Percentiles rank a stretch among this genome's conserved stretches.
phyloP scores from a whole-genome alignment of 2,797 vertebrate species.

The Ctenochaetus hawaiiensis region DNA sequence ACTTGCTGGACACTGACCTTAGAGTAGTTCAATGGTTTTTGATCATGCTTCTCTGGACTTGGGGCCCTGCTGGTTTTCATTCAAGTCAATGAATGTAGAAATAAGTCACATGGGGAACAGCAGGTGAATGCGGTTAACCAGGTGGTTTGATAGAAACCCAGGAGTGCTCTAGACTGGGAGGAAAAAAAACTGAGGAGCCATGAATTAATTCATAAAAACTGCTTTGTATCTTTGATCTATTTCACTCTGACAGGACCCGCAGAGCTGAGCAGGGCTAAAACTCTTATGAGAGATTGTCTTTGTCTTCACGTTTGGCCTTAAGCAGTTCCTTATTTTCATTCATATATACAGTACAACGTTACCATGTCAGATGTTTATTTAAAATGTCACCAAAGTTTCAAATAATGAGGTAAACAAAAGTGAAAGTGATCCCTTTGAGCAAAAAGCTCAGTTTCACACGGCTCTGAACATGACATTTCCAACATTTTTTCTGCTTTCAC shows the following conservation, averaged over 20 bases:
- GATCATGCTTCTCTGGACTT: constrained; percentile 17
- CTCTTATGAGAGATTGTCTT: background rate
- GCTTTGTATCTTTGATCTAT: constrained; percentile 30
- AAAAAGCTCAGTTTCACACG: too few relatives aligned
- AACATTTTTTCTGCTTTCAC: too few relatives aligned
- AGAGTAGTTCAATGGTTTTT: constrained; percentile 26
- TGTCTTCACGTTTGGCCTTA: background rate
- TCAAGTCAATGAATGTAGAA: constrained; percentile 30
- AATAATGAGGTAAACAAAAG: too few relatives aligned
- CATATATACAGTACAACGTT: too few relatives aligned
- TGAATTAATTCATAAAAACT: constrained; percentile 30
- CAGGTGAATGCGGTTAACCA: constrained; percentile 49
- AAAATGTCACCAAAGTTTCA: too few relatives aligned
- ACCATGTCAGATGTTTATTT: too few relatives aligned
- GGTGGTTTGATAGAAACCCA: constrained; percentile 36
- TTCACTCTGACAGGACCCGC: constrained; percentile 20
- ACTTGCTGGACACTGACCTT: constrained; percentile 19
- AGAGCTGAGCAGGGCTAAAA: background rate
- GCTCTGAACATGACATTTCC: too few relatives aligned
- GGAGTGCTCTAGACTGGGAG: background rate
- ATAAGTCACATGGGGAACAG: constrained; percentile 42
- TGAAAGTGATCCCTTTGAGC: too few relatives aligned
- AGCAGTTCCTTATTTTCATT: background rate
- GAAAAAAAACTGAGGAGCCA: background rate
- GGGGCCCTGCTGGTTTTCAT: constrained; percentile 42